Conservation (phyloP, 2,797 vertebrate species). For the Hirundo rustica region DNA sequence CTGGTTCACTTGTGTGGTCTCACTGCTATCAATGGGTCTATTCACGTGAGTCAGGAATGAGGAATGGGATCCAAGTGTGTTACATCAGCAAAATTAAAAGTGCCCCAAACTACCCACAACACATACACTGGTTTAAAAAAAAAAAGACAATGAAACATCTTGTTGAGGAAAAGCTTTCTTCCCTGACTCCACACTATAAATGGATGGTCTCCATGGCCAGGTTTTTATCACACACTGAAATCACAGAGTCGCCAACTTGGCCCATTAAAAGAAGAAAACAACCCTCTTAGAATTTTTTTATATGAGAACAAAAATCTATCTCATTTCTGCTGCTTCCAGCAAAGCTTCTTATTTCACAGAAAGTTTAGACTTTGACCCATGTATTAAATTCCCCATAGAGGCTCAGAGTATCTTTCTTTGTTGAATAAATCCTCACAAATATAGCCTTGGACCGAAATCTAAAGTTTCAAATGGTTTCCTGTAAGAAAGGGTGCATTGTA, state of each 20-base stretch:
- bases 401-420: conserved; percentile 45
- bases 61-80: conserved; percentile 33
- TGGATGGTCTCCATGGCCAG: neutral
- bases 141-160: neutral
- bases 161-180: neutral
- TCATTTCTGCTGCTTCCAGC: conserved; percentile 32
- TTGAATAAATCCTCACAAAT: conserved; percentile 58
- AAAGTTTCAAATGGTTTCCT: conserved; percentile 24
- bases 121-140: neutral
- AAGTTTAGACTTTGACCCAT: conserved; percentile 55
- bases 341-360: conserved; percentile 51
- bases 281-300: neutral
- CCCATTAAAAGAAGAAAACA: neutral
- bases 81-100: conserved; percentile 26
- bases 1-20: conserved; percentile 40
- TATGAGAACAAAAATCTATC: conserved; percentile 44
- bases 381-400: conserved; percentile 42
- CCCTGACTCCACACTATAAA: neutral
- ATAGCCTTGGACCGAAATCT: conserved; percentile 18
- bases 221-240: conserved; percentile 34
- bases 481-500: conserved; percentile 32
- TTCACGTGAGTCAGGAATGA: conserved; percentile 31
- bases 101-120: neutral
- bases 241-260: neutral
- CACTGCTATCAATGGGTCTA: conserved; percentile 21